These are phyloP conservation scores for Loxodonta africana DNA, from an alignment of 2,113 vertebrate genomes.

Conservation along the genomic window DNA sequence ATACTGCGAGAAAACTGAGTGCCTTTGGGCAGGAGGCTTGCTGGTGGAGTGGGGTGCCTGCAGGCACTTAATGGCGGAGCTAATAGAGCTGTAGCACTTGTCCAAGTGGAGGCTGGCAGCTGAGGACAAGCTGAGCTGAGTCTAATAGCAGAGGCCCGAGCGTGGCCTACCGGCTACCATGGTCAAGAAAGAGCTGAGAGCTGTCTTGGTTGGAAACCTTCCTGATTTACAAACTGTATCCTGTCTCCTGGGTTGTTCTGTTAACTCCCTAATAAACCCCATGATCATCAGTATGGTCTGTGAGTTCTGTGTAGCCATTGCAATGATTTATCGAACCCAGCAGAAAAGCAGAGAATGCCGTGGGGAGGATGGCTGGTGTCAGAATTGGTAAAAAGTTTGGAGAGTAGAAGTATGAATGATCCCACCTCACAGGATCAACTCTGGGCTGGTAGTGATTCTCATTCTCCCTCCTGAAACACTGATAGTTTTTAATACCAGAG, in stretches of 20 bases:
- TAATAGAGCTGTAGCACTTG: neutral
- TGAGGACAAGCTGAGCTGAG: neutral
- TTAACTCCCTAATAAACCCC: neutral
- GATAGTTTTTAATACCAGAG: neutral
- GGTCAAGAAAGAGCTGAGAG: neutral
- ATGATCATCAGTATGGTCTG: neutral
- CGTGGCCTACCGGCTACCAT: too few species aligned
- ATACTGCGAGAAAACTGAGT: neutral
- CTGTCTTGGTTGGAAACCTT: neutral
- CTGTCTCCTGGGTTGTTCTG: neutral
- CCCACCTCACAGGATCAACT: neutral
- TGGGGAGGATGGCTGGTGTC: neutral
- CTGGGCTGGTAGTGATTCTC: neutral
- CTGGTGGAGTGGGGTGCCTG: neutral
- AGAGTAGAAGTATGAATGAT: neutral
- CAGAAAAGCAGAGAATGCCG: neutral
- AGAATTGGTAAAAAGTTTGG: neutral
- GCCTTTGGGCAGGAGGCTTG: neutral
- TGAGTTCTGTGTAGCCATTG: neutral
- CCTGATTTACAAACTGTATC: neutral
- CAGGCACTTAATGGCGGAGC: neutral
- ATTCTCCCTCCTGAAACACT: neutral
- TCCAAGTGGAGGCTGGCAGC: neutral
- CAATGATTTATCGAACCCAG: neutral
- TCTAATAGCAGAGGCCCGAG: neutral